Percentiles rank a stretch among this genome's conserved stretches.
These are phyloP conservation scores for Caenorhabditis sp. DNA, from an alignment of 2,888 invertebrate species.

Conservation along the genomic window DNA sequence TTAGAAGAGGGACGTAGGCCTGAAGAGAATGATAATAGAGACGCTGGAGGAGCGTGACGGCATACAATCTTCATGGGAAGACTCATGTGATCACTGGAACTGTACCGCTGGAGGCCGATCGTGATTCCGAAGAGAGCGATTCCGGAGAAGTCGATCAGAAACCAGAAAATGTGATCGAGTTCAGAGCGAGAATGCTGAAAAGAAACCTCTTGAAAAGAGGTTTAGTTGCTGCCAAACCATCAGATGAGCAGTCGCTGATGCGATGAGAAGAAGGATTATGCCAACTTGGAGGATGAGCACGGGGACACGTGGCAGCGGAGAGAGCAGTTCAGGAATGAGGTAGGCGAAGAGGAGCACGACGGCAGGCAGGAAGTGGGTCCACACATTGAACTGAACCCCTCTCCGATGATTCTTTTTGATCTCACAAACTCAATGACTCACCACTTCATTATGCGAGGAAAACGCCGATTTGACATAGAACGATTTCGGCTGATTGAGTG, in stretches of 20 bases:
- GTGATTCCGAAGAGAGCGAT: constrained; percentile 73
- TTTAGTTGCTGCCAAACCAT: no score
- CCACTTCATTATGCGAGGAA: constrained; percentile 73
- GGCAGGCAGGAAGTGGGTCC: constrained; percentile 75
- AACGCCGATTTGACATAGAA: constrained; percentile 75
- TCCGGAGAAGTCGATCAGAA: constrained; percentile 74
- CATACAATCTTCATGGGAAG: constrained; percentile 57
- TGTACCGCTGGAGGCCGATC: constrained; percentile 72
- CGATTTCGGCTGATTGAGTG: constrained; percentile 63
- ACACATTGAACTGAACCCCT: constrained; percentile 72
- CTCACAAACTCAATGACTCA: constrained; percentile 55
- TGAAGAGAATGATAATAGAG: constrained; percentile 65
- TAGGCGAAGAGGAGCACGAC: constrained; percentile 67
- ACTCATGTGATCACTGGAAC: constrained; percentile 61
- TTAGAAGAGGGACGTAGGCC: constrained; percentile 69
- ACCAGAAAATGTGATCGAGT: constrained; percentile 76
- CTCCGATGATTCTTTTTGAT: not conserved
- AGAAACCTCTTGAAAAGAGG: no score
- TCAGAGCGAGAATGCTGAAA: constrained; percentile 72
- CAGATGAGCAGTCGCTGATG: constrained; percentile 70
- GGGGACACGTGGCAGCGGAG: constrained; percentile 63
- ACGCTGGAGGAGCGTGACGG: constrained; percentile 62
- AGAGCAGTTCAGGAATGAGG: constrained; percentile 64
- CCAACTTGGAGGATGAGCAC: constrained; percentile 70
- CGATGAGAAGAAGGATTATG: constrained; percentile 65